Base-by-base conservation (phyloP, 2,113 vertebrate genomes). In the Natator depressus region DNA sequence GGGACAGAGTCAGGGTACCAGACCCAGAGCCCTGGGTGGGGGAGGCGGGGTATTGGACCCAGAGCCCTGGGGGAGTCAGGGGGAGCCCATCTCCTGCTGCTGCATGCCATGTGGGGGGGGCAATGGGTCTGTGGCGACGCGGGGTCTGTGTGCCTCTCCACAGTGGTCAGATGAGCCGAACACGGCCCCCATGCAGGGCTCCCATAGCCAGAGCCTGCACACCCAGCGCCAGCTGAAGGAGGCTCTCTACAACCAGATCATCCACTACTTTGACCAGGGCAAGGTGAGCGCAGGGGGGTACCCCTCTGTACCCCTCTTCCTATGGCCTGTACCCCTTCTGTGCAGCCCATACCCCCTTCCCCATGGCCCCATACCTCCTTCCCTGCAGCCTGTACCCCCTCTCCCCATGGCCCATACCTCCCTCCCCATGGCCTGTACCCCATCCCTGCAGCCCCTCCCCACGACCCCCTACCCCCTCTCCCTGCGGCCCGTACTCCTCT, bases 201-300 rank as follows among this genome's bases (percentile, higher is more conserved):
- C 69, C 0, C 95, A 91, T 3, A 19, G 95, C 35, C 90, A 84
- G 51, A 76, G 75, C 22, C 75, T 94, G 55, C 95, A 94, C 88
- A 98, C 97, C 2, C 97, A 98, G 88, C 96, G 97, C 84, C 96
- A 97, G 94, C 96, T 97, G 57, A 98, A 98, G 57, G 97, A 98
- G 91, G 93, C 85, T 50, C 94, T 98, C 31, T 98, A 97, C 96
- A 94, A 96, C 85, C 95, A 98, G 93, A 98, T 97, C 91, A 96
- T 98, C 0, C 22, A 90, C 6, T 98, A 97, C 88, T 98, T 98
- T 0, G 97, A 98, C 87, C 91, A 97, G 93, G 97, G 97, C 95
- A 98, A 98, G 96, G 97, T 97, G 47, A 93, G 90, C 0, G 0
- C 1, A 10, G 81, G n/a, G 25, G 62, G 6, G 35, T 65, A 16